Percentiles rank a stretch among this genome's conserved stretches.
These are phyloP conservation scores for Oligia latruncula DNA, from an alignment of 2,888 invertebrate species.

Conservation along the genomic window DNA sequence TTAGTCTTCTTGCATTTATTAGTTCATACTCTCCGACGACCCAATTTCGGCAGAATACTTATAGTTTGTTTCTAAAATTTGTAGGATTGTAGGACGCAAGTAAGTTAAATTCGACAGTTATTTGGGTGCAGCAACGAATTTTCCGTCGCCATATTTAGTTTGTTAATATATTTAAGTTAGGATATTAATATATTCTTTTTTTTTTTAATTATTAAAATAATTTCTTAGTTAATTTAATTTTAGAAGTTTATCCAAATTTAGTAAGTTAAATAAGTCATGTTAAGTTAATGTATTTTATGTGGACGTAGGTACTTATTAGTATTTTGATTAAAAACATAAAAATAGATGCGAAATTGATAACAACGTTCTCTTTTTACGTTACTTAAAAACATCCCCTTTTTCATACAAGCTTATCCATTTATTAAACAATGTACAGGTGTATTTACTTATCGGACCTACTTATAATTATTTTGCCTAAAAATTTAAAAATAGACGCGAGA, in stretches of 20 bases:
- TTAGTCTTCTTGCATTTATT: neutral
- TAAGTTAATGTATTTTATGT: neutral
- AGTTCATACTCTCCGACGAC: neutral
- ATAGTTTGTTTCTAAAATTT: neutral
- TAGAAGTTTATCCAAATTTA: neutral
- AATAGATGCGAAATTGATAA: neutral
- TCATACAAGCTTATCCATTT: neutral
- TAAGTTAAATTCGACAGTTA: neutral
- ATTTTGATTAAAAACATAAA: neutral
- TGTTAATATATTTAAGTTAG: neutral
- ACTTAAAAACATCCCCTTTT: neutral
- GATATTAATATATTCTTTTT: too few relatives aligned
- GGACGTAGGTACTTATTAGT: too few relatives aligned
- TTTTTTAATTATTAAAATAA: too few relatives aligned
- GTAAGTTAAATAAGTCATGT: neutral
- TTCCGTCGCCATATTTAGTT: neutral
- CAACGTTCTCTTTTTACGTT: too few relatives aligned
- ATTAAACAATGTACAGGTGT: slow-evolving; percentile 17
- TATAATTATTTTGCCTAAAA: too few relatives aligned
- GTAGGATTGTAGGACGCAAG: neutral
- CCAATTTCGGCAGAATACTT: neutral
- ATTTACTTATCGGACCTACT: slow-evolving; percentile 6
- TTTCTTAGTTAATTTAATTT: neutral
- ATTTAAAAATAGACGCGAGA: neutral
- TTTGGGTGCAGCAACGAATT: neutral